Evolutionary conservation across 2,113 vertebrate species (phyloP), one percentile per base, ranked within the genome.

Genomic region (Miniopterus natalensis): DNA sequence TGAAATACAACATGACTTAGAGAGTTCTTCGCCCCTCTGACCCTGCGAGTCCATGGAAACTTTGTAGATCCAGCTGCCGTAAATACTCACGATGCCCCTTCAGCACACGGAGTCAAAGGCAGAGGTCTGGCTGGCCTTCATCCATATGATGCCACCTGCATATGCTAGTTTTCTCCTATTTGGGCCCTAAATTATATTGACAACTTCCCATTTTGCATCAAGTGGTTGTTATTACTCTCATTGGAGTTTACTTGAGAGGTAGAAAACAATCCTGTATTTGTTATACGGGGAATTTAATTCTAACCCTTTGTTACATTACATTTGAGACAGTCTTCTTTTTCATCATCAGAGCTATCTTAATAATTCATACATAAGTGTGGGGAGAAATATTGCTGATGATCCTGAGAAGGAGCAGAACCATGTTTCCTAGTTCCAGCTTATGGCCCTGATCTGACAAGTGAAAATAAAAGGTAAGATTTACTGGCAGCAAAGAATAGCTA

Each of bases 381-480:
- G 9, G 70, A 92, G 93, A 97, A 94, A 65, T 29, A 92, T 89
- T 53, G 59, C 78, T 93, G 88, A 88, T 94, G 68, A 73, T 92
- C 23, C 31, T 59, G 23, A 85, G 53, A 42, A 84, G 42, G 49
- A 49, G 36, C 73, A 77, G 53, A 81, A 15, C 47, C 49, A 47
- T 88, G 63, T 83, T 88, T 96, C 23, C 84, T 40, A 70, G 27
- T 75, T 91, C 17, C 51, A 75, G 80, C 59, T 92, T 92, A 96
- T 86, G 77, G 68, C 88, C 65, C 84, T 93, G 83, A 92, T 66
- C 59, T 97, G 95, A 94, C 96, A 96, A 88, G 86, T 7, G 14
- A 95, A 84, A 94, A 94, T 93, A 96, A 96, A 96, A 90, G 31
- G 17, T 77, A 59, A 96, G 95, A 97, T 96, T 96, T 96, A 97